Evolutionary conservation across 2,797 vertebrate species (phyloP), one percentile per base, ranked within the genome.

Genomic region (Selene dorsalis): DNA sequence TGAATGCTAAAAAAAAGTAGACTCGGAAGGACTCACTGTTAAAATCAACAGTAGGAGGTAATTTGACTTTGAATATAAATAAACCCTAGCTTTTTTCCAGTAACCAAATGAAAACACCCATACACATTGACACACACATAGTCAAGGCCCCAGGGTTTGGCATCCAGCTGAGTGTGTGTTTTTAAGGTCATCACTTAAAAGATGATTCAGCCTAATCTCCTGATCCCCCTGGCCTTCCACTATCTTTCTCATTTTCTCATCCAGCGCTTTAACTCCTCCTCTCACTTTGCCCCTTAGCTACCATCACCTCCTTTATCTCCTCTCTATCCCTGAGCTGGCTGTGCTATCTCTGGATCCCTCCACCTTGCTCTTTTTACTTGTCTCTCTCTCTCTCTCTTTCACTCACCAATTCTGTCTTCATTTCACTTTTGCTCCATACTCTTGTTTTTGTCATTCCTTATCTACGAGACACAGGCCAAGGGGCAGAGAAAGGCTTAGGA

Each of bases 171-270:
- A 91, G 82, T 84, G 84, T 87, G 85, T 90, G 84, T 92, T 93
- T 93, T 93, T 93, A 92, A 94, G 93, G 93, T 94, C 91, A 94
- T 91, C 85, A 89, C 87, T 94, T 93, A 90, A 91, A 94, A 93
- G 89, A 90, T 91, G 88, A 93, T 91, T 92, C 87, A 90, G 88
- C 85, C 88, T 93, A 91, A 94, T 93, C 88, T 91, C 81, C 78
- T n/a, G 65, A 87, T 89, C 81, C 82, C 80, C 9, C 56, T 83
- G 86, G 84, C 83, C 75, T 72, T 77, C 78, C 56, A 69, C 85
- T 89, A 89, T 92, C 86, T 66, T 82, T 72, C 80, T 83, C 79
- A 81, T 88, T 91, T 86, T 85, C 88, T 87, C 87, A 76, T 83
- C 61, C 26, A 41, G 70, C 69, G 74, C 80, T 84, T 73, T 82